Evolutionary conservation across 2,113 vertebrate genomes (phyloP).

Genomic region (Rhinolophus sinicus): DNA sequence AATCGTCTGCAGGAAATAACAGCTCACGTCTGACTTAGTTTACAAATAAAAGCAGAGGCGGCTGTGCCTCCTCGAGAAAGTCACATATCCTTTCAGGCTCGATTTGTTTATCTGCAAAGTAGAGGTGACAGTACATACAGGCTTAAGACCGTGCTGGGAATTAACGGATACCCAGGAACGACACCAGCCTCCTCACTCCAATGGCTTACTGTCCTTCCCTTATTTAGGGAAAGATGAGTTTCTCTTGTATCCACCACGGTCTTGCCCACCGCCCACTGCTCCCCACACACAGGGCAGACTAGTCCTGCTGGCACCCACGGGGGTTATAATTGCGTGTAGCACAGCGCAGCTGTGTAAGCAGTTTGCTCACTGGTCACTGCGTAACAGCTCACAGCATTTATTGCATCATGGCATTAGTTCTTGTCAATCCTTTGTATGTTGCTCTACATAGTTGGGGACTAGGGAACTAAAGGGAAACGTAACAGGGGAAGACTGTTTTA

Average conservation of each 20-base stretch:
- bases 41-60: background rate
- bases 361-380: rapidly evolving
- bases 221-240: background rate
- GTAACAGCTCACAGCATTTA: too few relatives aligned
- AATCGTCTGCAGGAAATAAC: background rate
- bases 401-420: background rate
- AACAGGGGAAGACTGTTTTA: background rate
- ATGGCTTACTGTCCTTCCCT: background rate
- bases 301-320: rapidly evolving
- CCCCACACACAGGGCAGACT: rapidly evolving
- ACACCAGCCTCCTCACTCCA: background rate
- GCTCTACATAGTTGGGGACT: rapidly evolving
- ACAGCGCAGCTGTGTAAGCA: background rate
- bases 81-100: rapidly evolving
- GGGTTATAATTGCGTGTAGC: rapidly evolving
- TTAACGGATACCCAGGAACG: background rate
- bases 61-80: background rate
- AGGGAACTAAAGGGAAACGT: background rate
- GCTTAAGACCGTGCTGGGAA: rapidly evolving
- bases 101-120: background rate
- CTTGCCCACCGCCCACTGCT: background rate
- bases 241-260: rapidly evolving
- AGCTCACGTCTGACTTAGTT: background rate
- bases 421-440: too few relatives aligned
- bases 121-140: rapidly evolving